Evolutionary conservation across 2,113 vertebrate species (phyloP).

Genomic region (Engystomops pustulosus): DNA sequence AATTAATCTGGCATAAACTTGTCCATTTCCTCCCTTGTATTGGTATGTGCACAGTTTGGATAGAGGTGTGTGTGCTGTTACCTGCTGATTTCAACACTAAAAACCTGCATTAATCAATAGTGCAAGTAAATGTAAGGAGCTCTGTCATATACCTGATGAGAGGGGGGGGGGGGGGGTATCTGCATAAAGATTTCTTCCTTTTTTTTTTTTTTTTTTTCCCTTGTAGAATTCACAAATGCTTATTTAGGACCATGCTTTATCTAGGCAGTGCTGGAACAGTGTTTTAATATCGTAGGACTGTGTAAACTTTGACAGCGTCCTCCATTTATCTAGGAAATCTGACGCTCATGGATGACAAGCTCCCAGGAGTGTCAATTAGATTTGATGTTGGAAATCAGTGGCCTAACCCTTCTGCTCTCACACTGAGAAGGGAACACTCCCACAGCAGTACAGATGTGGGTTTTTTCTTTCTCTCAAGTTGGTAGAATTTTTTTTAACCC

Average conservation of each 20-base stretch:
- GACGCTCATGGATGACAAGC: constrained; percentile 49
- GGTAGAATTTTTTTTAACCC: constrained; percentile 27
- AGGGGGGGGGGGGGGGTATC: too few relatives aligned
- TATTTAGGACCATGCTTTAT: background rate
- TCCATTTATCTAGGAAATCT: constrained; percentile 42
- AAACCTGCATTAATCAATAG: too few relatives aligned
- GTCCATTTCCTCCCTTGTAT: too few relatives aligned
- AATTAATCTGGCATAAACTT: too few relatives aligned
- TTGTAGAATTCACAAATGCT: background rate
- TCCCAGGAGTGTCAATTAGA: constrained; percentile 60
- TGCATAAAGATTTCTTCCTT: too few relatives aligned
- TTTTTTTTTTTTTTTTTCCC: too few relatives aligned
- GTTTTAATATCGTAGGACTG: background rate
- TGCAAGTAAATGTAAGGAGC: too few relatives aligned
- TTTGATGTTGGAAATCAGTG: constrained; percentile 60
- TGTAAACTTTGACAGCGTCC: constrained; percentile 37
- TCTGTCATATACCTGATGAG: too few relatives aligned
- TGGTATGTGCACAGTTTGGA: too few relatives aligned
- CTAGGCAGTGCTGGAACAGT: background rate
- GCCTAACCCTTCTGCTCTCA: constrained; percentile 49
- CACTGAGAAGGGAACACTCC: constrained; percentile 49
- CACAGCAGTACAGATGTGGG: constrained; percentile 54
- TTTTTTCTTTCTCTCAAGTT: constrained; percentile 29
- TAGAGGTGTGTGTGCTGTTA: too few relatives aligned
- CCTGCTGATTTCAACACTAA: too few relatives aligned